phyloP scores from a whole-genome alignment of 2,888 invertebrate genomes.

The Parnassius glacialis region DNA sequence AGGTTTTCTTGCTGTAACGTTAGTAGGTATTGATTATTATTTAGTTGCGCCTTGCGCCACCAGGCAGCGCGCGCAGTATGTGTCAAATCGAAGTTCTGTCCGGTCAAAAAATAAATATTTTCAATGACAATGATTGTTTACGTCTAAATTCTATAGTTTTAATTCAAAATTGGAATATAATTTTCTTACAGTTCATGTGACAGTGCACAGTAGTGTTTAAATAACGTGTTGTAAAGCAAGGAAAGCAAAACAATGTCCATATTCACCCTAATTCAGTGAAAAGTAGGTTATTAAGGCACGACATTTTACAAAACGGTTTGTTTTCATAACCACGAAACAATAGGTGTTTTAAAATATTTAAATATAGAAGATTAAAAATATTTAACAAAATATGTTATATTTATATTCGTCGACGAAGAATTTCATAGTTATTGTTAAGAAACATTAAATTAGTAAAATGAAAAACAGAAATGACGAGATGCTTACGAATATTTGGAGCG shows the following conservation, averaged over 20 bases:
- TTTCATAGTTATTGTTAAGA: not conserved
- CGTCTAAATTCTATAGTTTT: not conserved
- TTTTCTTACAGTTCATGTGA: not conserved
- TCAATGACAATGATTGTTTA: not conserved
- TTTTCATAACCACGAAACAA: not conserved
- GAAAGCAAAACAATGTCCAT: constrained; percentile 7
- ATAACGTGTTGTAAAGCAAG: constrained; percentile 1
- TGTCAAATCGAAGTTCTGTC: constrained; percentile 53
- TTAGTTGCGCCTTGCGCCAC: constrained; percentile 38
- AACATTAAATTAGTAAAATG: constrained; percentile 47
- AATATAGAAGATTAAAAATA: not conserved
- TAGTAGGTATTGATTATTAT: constrained; percentile 55
- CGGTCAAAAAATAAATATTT: constrained; percentile 21
- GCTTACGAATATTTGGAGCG: constrained; percentile 66
- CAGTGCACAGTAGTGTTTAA: not conserved
- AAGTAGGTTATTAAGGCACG: constrained; percentile 21
- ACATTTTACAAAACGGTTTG: not conserved
- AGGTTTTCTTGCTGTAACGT: constrained; percentile 16
- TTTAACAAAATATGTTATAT: not conserved
- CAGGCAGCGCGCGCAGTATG: constrained; percentile 57
- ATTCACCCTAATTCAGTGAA: constrained; percentile 17
- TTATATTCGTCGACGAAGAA: too few relatives aligned
- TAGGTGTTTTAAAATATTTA: not conserved
- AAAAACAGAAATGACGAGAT: constrained; percentile 64
- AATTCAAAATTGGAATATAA: not conserved